Evolutionary conservation across 2,113 vertebrate genomes (phyloP).

Genomic region (Chlorodrepanis virens): DNA sequence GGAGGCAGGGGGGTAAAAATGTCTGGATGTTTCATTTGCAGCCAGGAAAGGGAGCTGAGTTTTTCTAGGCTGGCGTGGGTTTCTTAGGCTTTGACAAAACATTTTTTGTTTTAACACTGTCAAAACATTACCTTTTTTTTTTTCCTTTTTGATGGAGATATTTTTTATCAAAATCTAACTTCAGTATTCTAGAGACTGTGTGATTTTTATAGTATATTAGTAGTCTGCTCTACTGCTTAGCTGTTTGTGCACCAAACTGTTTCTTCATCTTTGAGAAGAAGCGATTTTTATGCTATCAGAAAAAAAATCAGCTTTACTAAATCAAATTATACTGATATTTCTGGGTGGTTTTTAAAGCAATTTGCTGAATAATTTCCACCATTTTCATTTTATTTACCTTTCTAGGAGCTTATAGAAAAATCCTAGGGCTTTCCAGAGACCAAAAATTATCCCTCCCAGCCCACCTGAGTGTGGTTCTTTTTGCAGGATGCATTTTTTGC

Average conservation of each 20-base stretch:
- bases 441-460: background rate
- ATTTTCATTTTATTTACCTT: background rate
- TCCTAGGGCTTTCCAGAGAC: background rate
- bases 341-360: background rate
- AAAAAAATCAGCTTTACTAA: background rate
- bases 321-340: background rate
- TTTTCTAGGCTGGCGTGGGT: background rate
- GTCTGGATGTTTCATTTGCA: background rate
- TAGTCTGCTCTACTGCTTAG: background rate
- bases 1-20: background rate
- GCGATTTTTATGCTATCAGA: background rate
- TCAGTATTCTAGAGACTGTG: background rate
- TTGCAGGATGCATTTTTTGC: background rate
- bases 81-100: background rate
- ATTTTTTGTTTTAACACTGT: background rate
- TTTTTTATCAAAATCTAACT: background rate
- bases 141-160: background rate
- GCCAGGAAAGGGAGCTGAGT: background rate
- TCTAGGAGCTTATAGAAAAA: background rate
- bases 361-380: background rate
- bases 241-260: background rate
- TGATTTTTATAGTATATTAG: background rate
- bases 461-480: background rate
- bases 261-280: background rate
- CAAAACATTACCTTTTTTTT: background rate